Conservation (phyloP, 1,140 invertebrate genomes). For the Drosophila nikananu region DNA sequence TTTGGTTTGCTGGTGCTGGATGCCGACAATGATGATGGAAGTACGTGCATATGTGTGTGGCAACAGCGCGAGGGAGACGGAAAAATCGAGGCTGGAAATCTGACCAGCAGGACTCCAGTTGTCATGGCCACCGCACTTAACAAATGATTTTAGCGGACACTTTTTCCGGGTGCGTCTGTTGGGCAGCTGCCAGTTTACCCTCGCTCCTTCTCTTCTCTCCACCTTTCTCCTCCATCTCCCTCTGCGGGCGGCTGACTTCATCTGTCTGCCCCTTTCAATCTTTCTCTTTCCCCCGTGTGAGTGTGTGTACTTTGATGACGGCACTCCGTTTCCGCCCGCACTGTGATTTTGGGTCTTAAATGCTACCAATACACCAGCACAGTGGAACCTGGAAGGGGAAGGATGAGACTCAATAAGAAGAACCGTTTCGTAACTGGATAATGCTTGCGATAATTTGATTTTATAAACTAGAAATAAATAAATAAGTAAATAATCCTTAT, state of each 20-base stretch:
- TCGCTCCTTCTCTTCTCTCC: slow-evolving; percentile 11
- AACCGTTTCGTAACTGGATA: not conserved
- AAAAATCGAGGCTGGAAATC: slow-evolving; percentile 34
- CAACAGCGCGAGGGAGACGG: not conserved
- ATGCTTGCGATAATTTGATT: not conserved
- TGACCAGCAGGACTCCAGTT: slow-evolving; percentile 56
- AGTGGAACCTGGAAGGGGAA: slow-evolving; percentile 8
- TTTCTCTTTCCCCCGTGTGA: slow-evolving; percentile 20
- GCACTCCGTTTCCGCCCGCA: slow-evolving; percentile 59
- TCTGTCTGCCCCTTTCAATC: slow-evolving; percentile 33
- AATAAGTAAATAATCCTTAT: not conserved
- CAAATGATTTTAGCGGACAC: slow-evolving; percentile 68
- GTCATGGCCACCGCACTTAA: slow-evolving; percentile 61
- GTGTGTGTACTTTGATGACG: slow-evolving; percentile 62
- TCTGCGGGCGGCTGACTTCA: slow-evolving; percentile 30
- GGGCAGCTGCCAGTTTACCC: slow-evolving; percentile 55
- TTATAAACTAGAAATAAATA: too few species aligned
- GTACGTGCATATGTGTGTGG: slow-evolving; percentile 31
- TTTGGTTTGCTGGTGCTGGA: slow-evolving; percentile 43
- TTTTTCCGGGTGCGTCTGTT: slow-evolving; percentile 19
- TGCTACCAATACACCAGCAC: slow-evolving; percentile 28
- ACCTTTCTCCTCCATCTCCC: slow-evolving; percentile 13
- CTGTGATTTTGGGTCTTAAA: slow-evolving; percentile 41
- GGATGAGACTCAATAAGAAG: not conserved
- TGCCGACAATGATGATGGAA: slow-evolving; percentile 46